These are phyloP conservation scores for Aptenodytes patagonicus DNA, from an alignment of 2,113 vertebrate genomes.

Conservation along the genomic window DNA sequence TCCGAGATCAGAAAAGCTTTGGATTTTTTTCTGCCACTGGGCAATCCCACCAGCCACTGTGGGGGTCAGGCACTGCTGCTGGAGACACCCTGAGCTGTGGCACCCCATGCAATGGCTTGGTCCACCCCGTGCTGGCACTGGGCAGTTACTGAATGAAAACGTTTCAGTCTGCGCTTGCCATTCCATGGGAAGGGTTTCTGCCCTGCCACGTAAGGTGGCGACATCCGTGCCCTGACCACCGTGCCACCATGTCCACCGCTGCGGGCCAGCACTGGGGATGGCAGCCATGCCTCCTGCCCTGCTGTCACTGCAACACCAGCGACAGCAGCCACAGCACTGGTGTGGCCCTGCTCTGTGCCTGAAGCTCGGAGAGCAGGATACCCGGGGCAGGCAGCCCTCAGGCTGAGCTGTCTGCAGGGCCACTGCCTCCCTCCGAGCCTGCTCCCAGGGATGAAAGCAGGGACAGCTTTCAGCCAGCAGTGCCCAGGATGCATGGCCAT, in stretches of 20 bases:
- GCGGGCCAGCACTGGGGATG: neutral
- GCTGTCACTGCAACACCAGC: neutral
- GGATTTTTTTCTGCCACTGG: neutral
- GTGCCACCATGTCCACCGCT: neutral
- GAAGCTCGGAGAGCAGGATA: neutral
- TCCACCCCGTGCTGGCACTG: neutral
- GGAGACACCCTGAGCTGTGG: neutral
- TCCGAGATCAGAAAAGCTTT: neutral
- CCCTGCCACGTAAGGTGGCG: neutral
- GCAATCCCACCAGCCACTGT: neutral
- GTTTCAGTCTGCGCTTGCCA: neutral
- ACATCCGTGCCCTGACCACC: neutral
- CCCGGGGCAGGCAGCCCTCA: neutral
- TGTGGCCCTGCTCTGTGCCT: neutral
- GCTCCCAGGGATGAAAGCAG: neutral
- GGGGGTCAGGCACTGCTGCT: neutral
- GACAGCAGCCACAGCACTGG: neutral
- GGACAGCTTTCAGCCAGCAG: neutral
- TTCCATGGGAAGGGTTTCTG: neutral
- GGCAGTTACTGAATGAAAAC: neutral
- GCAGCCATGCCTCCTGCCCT: neutral
- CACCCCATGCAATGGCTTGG: neutral
- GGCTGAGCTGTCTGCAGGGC: neutral
- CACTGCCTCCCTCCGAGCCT: neutral
- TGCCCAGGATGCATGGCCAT: neutral